phyloP scores from a whole-genome alignment of 1,140 invertebrate species.

The Antheraea mylitta region DNA sequence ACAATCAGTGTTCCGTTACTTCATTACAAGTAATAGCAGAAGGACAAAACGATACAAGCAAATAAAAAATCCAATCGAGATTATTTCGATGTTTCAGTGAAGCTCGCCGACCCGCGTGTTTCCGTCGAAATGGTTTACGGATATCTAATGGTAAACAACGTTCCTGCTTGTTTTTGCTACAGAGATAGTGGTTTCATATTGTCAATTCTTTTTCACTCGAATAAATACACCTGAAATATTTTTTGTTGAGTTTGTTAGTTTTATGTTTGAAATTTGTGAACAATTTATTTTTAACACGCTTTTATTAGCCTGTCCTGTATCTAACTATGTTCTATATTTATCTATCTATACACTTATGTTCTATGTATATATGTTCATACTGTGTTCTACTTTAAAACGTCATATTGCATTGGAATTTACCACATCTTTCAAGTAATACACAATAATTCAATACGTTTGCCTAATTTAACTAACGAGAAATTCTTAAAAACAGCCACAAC shows the following conservation, averaged over 20 bases:
- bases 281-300: background rate
- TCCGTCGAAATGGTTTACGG: background rate
- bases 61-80: background rate
- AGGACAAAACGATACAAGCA: background rate
- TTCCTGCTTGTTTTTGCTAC: background rate
- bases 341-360: too few relatives aligned
- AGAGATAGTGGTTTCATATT: constrained; percentile 1
- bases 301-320: too few relatives aligned
- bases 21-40: background rate
- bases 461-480: too few relatives aligned
- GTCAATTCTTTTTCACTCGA: background rate
- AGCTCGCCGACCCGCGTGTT: background rate
- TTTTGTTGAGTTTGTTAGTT: background rate
- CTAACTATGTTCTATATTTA: too few relatives aligned
- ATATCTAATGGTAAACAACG: background rate
- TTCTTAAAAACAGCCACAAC: too few relatives aligned
- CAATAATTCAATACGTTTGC: too few relatives aligned
- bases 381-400: too few relatives aligned
- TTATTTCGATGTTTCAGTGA: background rate
- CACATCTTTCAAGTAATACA: too few relatives aligned
- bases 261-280: background rate
- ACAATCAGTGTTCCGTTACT: background rate
- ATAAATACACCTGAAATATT: background rate
- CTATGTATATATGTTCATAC: too few relatives aligned
- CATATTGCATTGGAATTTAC: too few relatives aligned